These are phyloP conservation scores for Perizoma flavofasciatum DNA, from an alignment of 2,888 invertebrate species.

Conservation along the genomic window DNA sequence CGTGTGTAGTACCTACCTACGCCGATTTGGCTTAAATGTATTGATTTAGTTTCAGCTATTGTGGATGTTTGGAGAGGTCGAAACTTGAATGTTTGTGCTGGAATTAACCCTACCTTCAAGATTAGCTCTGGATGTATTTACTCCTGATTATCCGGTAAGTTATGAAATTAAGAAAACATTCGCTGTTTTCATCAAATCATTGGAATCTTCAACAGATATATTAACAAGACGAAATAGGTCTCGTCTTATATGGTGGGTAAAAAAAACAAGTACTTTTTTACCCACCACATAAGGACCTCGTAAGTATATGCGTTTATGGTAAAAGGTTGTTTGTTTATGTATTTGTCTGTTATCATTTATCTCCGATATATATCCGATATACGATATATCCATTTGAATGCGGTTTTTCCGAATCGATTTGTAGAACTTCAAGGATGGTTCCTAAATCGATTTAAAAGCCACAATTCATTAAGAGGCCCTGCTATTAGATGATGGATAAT, in stretches of 20 bases:
- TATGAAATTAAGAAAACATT: constrained; percentile 3
- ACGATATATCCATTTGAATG: too few relatives aligned
- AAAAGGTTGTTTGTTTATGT: too few relatives aligned
- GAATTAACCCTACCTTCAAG: constrained; percentile 21
- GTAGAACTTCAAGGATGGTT: too few relatives aligned
- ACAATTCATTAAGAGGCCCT: too few relatives aligned
- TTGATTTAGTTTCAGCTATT: constrained; percentile 39
- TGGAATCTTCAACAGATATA: not conserved
- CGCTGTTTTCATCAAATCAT: not conserved
- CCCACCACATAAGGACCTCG: too few relatives aligned
- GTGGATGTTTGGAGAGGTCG: constrained; percentile 25
- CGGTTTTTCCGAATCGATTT: too few relatives aligned
- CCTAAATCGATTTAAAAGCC: too few relatives aligned
- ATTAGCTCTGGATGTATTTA: constrained; percentile 19
- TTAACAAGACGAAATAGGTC: constrained; percentile 2
- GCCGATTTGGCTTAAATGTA: constrained; percentile 33
- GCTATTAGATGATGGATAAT: too few relatives aligned
- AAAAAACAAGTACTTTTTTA: too few relatives aligned
- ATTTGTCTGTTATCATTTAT: too few relatives aligned
- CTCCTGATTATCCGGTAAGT: constrained; percentile 5
- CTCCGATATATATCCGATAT: too few relatives aligned
- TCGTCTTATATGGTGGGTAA: not conserved
- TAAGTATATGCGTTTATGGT: too few relatives aligned
- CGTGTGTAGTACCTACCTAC: constrained; percentile 17
- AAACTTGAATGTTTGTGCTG: constrained; percentile 18